phyloP scores from a whole-genome alignment of 2,888 invertebrate species.

The Anorthoa munda region DNA sequence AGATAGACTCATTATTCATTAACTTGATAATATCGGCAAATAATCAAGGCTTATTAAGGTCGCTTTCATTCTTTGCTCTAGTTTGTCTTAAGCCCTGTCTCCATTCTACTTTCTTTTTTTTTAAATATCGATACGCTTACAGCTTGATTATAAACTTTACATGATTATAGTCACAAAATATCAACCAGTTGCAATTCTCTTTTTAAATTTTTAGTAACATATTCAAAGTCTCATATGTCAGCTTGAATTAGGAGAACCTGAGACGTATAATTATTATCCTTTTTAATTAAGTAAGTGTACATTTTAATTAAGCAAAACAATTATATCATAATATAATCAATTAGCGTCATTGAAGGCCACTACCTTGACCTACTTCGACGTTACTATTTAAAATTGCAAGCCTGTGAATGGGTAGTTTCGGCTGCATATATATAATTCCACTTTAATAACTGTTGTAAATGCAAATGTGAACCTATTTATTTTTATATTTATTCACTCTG shows the following conservation, averaged over 20 bases:
- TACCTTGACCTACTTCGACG: slow-evolving; percentile 55
- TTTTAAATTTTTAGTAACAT: background rate
- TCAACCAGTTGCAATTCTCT: slow-evolving; percentile 13
- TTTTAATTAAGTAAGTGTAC: slow-evolving; percentile 25
- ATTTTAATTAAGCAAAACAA: slow-evolving; percentile 49
- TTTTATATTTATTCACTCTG: background rate
- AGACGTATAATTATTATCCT: slow-evolving; percentile 22
- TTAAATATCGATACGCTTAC: slow-evolving; percentile 2
- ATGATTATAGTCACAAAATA: slow-evolving; percentile 9
- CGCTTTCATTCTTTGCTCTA: slow-evolving; percentile 26
- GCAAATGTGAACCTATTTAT: background rate
- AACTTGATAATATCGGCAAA: background rate
- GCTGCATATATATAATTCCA: background rate
- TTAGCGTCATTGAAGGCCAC: slow-evolving; percentile 30
- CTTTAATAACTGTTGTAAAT: slow-evolving; percentile 14
- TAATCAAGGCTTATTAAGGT: slow-evolving; percentile 6
- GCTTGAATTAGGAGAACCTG: slow-evolving; percentile 25
- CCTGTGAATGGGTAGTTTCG: slow-evolving; percentile 18
- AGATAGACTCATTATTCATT: background rate
- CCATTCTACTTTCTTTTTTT: slow-evolving; percentile 30
- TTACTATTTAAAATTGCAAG: slow-evolving; percentile 26
- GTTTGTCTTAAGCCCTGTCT: slow-evolving; percentile 10
- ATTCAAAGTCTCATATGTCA: slow-evolving; percentile 28
- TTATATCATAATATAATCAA: slow-evolving; percentile 50
- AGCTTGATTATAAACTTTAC: slow-evolving; percentile 11